Base-by-base conservation (phyloP, 2,113 vertebrate species). In the human (Homo sapiens) region DNA sequence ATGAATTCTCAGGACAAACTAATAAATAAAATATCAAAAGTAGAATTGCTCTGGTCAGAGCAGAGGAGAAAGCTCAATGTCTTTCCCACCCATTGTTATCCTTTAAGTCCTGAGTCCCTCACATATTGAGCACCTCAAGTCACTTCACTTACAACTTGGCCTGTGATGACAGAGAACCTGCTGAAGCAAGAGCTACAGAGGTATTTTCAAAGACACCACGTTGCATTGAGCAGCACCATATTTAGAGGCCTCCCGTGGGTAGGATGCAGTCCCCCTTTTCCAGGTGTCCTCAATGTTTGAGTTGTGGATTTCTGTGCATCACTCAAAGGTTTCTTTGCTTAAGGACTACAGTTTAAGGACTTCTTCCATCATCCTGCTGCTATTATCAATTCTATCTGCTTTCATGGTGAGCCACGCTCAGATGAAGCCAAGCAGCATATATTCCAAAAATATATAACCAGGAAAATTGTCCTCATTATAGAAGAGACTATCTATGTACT, bases 21-120 rank as follows among this genome's bases (percentile, higher is more conserved):
- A 83, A 72, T 88, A 70, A 72, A n/a, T 80, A 86, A 92, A 96
- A 91, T 32, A 68, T 20, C 18, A 8, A 85, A 89, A 95, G 40
- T 32, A 64, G 48, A 80, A 79, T 11, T 79, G 40, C 76, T 50
- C 35, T 48, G 32, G 25, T 55, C 30, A 73, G 50, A 78, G 64
- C 20, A 57, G 45, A 79, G 61, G 20, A 78, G 13, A 11, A 9
- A 6, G 11, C 4, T 75, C 18, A 55, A 45, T 8, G 4, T 88
- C 50, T 82, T 45, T 16, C 20, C 20, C 25, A 27, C 4, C 2
- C 52, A 35, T 18, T 5, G 40, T 38, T 91, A 45, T 38, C 38
- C 38, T 94, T 75, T 70, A 61, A 68, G 2, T 70, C 66, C 79
- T 38, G 66, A 52, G 66, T 35, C 52, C 40, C 50, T 43, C 17